Percentiles rank a stretch among this genome's conserved stretches.
These are phyloP conservation scores for Lepisosteus osseus DNA, from an alignment of 2,113 vertebrate species.

Conservation along the genomic window DNA sequence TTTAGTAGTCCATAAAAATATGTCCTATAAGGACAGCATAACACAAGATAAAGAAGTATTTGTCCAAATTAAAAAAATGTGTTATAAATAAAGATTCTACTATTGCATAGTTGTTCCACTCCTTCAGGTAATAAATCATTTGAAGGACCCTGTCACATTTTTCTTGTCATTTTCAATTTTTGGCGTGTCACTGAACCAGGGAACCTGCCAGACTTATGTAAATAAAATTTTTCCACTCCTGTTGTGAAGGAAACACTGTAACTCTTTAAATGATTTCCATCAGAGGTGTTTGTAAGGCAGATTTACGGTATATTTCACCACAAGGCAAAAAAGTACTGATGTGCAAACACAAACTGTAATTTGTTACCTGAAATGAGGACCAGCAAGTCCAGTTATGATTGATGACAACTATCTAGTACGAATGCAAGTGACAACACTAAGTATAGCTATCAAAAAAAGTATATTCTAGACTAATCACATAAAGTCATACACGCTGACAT, in stretches of 20 bases:
- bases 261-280: constrained; percentile 3
- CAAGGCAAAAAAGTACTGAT: background rate
- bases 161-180: constrained; percentile 42
- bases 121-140: too few relatives aligned
- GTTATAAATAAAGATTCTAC: too few relatives aligned
- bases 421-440: constrained; percentile 24
- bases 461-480: too few relatives aligned
- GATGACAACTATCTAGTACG: constrained; percentile 32
- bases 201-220: constrained; percentile 40
- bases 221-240: constrained; percentile 28
- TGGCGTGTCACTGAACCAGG: constrained; percentile 30
- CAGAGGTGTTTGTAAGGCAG: background rate
- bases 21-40: too few relatives aligned
- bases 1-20: too few relatives aligned
- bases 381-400: constrained; percentile 10
- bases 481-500: too few relatives aligned
- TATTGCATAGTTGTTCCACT: too few relatives aligned
- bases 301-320: background rate
- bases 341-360: background rate
- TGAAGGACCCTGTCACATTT: constrained; percentile 29
- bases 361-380: background rate
- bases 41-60: too few relatives aligned
- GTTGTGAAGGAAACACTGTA: background rate
- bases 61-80: too few relatives aligned
- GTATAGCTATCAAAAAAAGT: too few relatives aligned